Base-by-base conservation (phyloP, 2,888 invertebrate species). In the Hetaerina titia region DNA sequence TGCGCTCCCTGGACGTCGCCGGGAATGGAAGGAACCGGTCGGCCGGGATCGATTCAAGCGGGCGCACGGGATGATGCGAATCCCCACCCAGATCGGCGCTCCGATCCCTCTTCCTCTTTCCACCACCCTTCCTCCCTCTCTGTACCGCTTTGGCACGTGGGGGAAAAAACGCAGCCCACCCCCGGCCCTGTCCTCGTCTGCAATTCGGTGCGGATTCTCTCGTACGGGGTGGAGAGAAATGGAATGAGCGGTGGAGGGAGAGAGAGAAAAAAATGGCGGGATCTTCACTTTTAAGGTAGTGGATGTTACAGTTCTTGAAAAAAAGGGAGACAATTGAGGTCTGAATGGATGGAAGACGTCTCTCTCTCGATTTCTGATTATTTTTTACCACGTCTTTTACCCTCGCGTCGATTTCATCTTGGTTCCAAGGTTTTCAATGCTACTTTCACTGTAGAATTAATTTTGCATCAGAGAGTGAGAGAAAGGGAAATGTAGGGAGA, bases 371-470 rank as follows among this genome's bases (percentile, higher is more conserved):
- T 45, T 64, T 11, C 22, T 56, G 17, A 5, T 45, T 15, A 45
- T 31, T 8, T 9, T 22, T 45, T 17, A 15, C 45, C 17, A 17
- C 17, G 17, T 45, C 64, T 31, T 89, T 58, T 25, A 60, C n/a
- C n/a, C 31, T 90, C 9, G 64, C 19, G 90, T n/a, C 64, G 89
- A 89, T 89, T 90, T 45, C 63, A 64, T 64, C 45, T 90, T 63
- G 63, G 25, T 90, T 90, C 63, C 63, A 45, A 90, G 64, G 90
- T 64, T 64, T 31, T 64, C 90, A 69, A 56, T 74, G 31, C 22
- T 92, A 92, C 45, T 90, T 92, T 74, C 74, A 57, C 92, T 56
- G 31, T 56, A 69, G 69, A 19, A 57, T 92, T 69, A 74, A 90
- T 90, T 64, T 90, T 64, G 31, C 64, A 92, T 69, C 4, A 31